Evolutionary conservation across 1,140 invertebrate genomes (phyloP).

Genomic region (Temnothorax curvispinosus): DNA sequence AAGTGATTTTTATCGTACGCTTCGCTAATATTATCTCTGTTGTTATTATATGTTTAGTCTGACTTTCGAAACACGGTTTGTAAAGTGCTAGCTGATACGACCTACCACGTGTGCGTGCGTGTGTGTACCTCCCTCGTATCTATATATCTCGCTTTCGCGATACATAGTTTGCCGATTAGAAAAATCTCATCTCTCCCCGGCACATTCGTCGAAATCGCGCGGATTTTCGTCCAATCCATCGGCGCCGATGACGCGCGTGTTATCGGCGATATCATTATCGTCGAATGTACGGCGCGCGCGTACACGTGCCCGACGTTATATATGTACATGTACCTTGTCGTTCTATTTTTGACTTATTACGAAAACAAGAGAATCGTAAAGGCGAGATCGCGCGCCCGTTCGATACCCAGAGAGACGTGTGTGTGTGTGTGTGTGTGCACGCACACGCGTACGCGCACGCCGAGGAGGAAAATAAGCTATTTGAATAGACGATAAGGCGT

Average conservation of each 20-base stretch:
- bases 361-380: conserved; percentile 29
- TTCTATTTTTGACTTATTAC: conserved; percentile 18
- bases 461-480: conserved; percentile 79
- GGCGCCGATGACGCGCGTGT: conserved; percentile 4
- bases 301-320: too few relatives aligned
- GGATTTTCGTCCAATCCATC: conserved; percentile 5
- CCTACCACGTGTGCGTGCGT: conserved; percentile 36
- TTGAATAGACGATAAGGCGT: conserved; percentile 71
- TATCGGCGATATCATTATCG: conserved; percentile 32
- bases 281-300: not conserved
- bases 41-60: conserved; percentile 70
- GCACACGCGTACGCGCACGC: conserved; percentile 32
- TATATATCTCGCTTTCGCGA: not conserved
- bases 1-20: conserved; percentile 62
- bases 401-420: not conserved
- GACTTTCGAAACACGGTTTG: conserved; percentile 42
- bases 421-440: not conserved
- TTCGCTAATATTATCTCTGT: conserved; percentile 64
- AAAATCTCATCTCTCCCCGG: not conserved
- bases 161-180: not conserved
- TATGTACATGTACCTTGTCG: not conserved
- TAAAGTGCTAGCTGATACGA: conserved; percentile 52
- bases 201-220: not conserved
- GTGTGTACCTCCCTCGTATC: not conserved
- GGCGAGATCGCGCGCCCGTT: not conserved